Base-by-base conservation (phyloP, 1,140 invertebrate genomes). In the Asobara japonica region DNA sequence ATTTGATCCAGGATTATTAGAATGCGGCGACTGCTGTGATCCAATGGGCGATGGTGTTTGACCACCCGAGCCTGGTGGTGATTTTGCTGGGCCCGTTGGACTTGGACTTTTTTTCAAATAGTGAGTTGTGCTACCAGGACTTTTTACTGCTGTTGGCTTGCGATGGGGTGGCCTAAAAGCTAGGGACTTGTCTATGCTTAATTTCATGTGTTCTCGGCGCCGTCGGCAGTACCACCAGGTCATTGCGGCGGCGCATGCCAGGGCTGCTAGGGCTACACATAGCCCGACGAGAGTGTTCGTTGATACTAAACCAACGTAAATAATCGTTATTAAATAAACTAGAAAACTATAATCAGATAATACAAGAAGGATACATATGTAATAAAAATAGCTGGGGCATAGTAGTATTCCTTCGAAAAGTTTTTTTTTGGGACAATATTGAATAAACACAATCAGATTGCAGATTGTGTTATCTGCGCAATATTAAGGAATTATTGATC, bases 61-160 rank as follows among this genome's bases (percentile, higher is more conserved):
- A 0, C 78, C 79, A 10, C 77, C 78, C 0, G 85, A 85, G 22
- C 88, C 88, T 7, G 87, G 90, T 41, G 87, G 89, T 67, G 89
- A 89, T 56, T 90, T 90, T 1, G 86, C 89, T 20, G 89, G 88
- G 45, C 90, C 93, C 0, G 94, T 95, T 0, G 95, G 95, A 75
- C 94, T 95, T 0, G 95, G 95, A 45, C 93, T 95, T 85, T 96
- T 97, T 86, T 95, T 95, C 78, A 96, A 84, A 83, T 96, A 95
- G 81, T 96, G 94, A 18, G 90, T 90, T 61, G 92, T 91, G 69
- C 90, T 91, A 0, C 89, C 90, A 0, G 90, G 90, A 76, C 89
- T 90, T 73, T 91, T 91, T 2, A 93, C 92, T 0, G 92, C 92
- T 0, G 90, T 92, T 0, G 92, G 91, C 70, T 90, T 89, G 7